phyloP scores from a whole-genome alignment of 2,888 invertebrate species.

The Halocaridina rubra region DNA sequence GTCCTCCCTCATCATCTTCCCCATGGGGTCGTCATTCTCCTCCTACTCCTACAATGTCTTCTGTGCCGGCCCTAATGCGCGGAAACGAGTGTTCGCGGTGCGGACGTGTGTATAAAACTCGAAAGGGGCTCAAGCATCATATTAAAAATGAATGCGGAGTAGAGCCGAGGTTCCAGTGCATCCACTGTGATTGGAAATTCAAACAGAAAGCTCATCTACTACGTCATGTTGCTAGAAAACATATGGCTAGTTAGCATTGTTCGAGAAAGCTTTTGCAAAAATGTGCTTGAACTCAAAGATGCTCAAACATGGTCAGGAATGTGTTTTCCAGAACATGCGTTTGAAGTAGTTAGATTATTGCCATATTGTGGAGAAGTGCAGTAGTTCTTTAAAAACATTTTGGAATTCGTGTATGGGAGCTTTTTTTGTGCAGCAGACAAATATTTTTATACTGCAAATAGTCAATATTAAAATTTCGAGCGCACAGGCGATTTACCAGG shows the following conservation, averaged over 20 bases:
- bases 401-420: too few species aligned
- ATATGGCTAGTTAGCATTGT: constrained; percentile 31
- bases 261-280: too few species aligned
- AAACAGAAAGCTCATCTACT: constrained; percentile 64
- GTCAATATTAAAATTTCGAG: too few species aligned
- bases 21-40: constrained; percentile 48
- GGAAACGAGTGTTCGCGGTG: constrained; percentile 63
- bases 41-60: constrained; percentile 43
- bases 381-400: too few species aligned
- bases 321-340: too few species aligned
- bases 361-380: too few species aligned
- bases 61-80: constrained; percentile 45
- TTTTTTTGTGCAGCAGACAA: too few species aligned
- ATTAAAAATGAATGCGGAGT: constrained; percentile 64
- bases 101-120: constrained; percentile 63
- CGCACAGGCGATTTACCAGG: too few species aligned
- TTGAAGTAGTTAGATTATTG: too few species aligned
- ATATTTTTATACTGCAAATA: too few species aligned
- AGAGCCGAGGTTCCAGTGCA: constrained; percentile 63
- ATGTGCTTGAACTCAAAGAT: too few species aligned
- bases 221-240: constrained; percentile 62
- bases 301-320: too few species aligned
- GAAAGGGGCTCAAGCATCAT: constrained; percentile 63
- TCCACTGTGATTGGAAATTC: constrained; percentile 64
- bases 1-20: constrained; percentile 41